Evolutionary conservation across 2,113 vertebrate genomes (phyloP), one percentile per base, ranked within the genome.

Genomic region (Falcunculus frontatus): DNA sequence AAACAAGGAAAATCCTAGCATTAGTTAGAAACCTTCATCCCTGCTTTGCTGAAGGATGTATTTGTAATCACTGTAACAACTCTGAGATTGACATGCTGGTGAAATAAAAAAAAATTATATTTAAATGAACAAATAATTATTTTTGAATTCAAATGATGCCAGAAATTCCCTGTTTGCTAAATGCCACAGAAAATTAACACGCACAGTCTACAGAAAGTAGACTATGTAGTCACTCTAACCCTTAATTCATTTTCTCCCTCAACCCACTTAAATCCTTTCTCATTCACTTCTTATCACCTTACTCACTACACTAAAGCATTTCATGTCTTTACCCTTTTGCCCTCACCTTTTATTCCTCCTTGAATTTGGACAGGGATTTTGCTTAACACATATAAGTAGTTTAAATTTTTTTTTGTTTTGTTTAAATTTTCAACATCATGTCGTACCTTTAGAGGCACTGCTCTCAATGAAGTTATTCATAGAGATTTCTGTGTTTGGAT

Each of bases 401-500:
- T 32, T 26, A 46, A 32, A 46, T 30, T 49, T 35, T 47, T 56
- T 44, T 47, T 60, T 52, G 42, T 56, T 46, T 35, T 25, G 25
- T 68, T 90, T 77, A n/a, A 63, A 55, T 87, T 91, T 93, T 94
- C 59, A 84, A 76, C 33, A 35, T 70, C 44, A 6, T 30, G 8
- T 70, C 93, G 25, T 62, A 85, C 59, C 56, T 94, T 96, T 83
- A 92, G 84, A 96, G 96, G 49, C 17, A 63, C 11, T 81, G 70
- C 78, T 93, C 41, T 95, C 93, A 95, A 59, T 93, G 83, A 95
- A 87, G 94, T 94, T 96, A 96, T 96, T 94, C 93, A 90, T 91
- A 95, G 95, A 96, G 68, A 84, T 44, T 63, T 84, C 32, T 60
- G 35, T 97, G 37, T 96, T 97, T 96, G 93, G 47, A 85, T 82